phyloP scores from a whole-genome alignment of 2,797 vertebrate genomes.

The Arctocebus calabarensis region DNA sequence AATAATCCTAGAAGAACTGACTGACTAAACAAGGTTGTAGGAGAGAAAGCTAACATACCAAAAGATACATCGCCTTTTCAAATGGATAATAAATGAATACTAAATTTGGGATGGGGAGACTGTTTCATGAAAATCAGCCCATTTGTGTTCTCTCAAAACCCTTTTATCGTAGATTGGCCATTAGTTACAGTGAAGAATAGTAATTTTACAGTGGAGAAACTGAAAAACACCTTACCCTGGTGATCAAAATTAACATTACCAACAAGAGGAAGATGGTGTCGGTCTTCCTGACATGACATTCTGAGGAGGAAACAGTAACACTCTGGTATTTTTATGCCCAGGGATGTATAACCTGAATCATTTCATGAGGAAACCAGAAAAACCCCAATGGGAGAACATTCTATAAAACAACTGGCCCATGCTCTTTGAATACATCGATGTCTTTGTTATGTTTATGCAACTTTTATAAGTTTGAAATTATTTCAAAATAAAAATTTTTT shows the following conservation, averaged over 20 bases:
- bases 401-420: neutral
- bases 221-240: neutral
- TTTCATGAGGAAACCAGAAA: constrained; percentile 35
- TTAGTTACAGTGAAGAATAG: neutral
- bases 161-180: neutral
- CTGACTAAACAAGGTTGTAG: neutral
- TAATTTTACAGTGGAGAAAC: neutral
- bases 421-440: neutral
- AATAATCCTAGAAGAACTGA: neutral
- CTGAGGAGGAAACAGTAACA: neutral
- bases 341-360: neutral
- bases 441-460: too few species aligned
- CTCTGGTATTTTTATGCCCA: neutral
- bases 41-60: neutral
- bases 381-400: neutral
- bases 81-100: neutral
- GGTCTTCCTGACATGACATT: neutral
- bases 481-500: too few species aligned
- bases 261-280: neutral
- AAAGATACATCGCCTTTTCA: neutral
- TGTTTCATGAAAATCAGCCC: neutral
- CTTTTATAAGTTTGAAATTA: too few species aligned
- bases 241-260: neutral
- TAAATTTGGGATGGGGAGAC: neutral
- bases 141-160: neutral